Evolutionary conservation across 2,113 vertebrate species (phyloP).

Genomic region (Pseudonaja textilis): DNA sequence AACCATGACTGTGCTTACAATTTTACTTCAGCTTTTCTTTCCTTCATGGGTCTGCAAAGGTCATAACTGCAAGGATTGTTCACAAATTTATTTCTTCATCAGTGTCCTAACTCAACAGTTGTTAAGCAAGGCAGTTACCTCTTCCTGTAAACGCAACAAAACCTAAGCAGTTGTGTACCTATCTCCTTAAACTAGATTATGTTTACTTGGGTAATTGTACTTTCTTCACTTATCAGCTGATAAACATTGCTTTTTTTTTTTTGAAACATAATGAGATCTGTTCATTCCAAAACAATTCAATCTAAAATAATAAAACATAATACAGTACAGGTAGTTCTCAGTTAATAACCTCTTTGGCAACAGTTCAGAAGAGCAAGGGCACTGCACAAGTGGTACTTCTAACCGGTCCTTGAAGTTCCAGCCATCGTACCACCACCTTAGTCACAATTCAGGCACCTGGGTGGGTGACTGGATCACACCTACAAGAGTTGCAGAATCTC

Average conservation of each 20-base stretch:
- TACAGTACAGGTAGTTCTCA: background rate
- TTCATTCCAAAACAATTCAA: background rate
- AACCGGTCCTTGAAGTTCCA: background rate
- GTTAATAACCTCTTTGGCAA: background rate
- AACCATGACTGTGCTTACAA: background rate
- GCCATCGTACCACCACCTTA: background rate
- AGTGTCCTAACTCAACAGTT: background rate
- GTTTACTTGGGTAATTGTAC: background rate
- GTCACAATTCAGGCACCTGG: background rate
- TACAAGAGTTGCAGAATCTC: background rate
- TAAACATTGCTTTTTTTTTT: background rate
- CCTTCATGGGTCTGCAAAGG: background rate
- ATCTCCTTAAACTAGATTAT: background rate
- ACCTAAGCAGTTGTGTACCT: background rate
- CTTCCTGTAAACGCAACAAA: background rate
- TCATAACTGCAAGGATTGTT: background rate
- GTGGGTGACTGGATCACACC: background rate
- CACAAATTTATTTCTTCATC: background rate
- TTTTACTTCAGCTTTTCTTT: background rate
- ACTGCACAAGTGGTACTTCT: background rate
- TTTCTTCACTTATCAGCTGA: background rate
- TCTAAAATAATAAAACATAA: background rate
- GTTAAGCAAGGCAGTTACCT: background rate
- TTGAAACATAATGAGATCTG: background rate
- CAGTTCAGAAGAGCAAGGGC: background rate